A percentile compares a stretch with the other conserved stretches of the same genome.
Conservation (phyloP, 2,113 vertebrate genomes). For the Oryzias melastigma region DNA sequence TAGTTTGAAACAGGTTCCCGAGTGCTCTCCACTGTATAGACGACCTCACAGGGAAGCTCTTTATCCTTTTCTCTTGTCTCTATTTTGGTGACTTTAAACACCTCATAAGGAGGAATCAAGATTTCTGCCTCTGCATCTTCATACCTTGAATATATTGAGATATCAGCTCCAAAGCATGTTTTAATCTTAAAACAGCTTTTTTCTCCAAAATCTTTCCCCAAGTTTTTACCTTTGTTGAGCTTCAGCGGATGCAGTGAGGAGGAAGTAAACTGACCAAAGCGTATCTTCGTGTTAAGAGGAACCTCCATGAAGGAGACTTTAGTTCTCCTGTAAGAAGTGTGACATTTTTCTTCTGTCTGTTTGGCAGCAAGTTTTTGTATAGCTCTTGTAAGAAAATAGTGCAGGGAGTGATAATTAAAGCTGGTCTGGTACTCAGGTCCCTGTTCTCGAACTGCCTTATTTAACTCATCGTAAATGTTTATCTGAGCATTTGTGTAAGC, state of each 20-base stretch:
- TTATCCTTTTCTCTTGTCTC: slow-evolving; percentile 5
- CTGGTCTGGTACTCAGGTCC: slow-evolving; percentile 22
- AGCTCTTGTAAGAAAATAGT: slow-evolving; percentile 46
- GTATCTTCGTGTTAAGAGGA: slow-evolving; percentile 25
- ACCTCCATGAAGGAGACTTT: slow-evolving; percentile 22
- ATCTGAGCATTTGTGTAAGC: slow-evolving; percentile 31
- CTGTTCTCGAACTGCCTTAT: slow-evolving; percentile 33
- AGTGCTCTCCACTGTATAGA: slow-evolving; percentile 30
- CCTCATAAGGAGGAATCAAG: slow-evolving; percentile 51
- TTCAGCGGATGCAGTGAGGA: slow-evolving; percentile 15
- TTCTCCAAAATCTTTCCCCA: slow-evolving; percentile 12
- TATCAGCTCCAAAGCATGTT: slow-evolving; percentile 33
- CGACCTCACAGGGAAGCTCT: slow-evolving; percentile 34
- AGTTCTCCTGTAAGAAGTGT: slow-evolving; percentile 22
- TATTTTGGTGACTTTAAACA: slow-evolving; percentile 35
- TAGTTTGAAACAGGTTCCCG: slow-evolving; percentile 7
- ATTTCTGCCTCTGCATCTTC: slow-evolving; percentile 28
- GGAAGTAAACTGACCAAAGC: slow-evolving; percentile 51
- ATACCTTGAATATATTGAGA: slow-evolving; percentile 31
- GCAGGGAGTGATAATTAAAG: slow-evolving; percentile 42
- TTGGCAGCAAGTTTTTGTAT: slow-evolving; percentile 27
- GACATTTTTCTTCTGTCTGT: slow-evolving; percentile 3
- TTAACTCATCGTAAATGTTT: slow-evolving; percentile 39
- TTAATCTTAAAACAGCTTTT: slow-evolving; percentile 41
- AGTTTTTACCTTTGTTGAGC: not conserved